Evolutionary conservation across 2,113 vertebrate genomes (phyloP), one percentile per base, ranked within the genome.

Genomic region (Smithornis capensis): DNA sequence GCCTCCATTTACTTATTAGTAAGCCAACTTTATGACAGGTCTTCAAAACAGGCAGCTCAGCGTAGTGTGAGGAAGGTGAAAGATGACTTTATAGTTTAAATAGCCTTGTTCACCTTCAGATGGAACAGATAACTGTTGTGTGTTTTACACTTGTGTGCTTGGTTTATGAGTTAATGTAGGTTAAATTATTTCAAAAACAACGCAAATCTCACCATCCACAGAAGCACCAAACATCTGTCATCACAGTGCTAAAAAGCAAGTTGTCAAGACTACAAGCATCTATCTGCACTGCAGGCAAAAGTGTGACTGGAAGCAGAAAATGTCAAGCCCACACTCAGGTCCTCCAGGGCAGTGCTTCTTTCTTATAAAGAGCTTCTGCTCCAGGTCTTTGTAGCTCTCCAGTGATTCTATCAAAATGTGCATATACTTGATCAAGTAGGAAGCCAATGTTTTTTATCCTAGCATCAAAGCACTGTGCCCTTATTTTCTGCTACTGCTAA

Each of bases 281-380:
- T 45, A 5, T 33, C 19, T 75, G 28, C 24, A 55, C 23, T 90
- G 55, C 31, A 71, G 52, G 15, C 21, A 55, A 60, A 74, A 70
- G 28, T 44, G 44, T 67, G 55, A 53, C 27, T 38, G 24, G 59
- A 79, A 53, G 18, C 8, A 19, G 70, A 84, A 52, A 74, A 37
- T 47, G 10, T 31, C 6, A 21, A 55, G 19, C 8, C 33, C 8
- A 10, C 0, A 1, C 21, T 80, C 3, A 1, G n/a, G 47, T 76
- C 19, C 64, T 83, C 17, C 31, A 53, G 37, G 62, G 33, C 31
- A 6, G 6, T 40, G 7, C 22, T 14, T 68, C 28, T 38, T 53
- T 44, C 52, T 88, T 81, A 52, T 69, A 45, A 68, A 65, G 49
- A 28, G 14, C 28, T 88, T 77, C 50, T 80, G 18, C 73, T 87